Evolutionary conservation across 2,113 vertebrate species (phyloP).

Genomic region (Sebastes schlegelii): DNA sequence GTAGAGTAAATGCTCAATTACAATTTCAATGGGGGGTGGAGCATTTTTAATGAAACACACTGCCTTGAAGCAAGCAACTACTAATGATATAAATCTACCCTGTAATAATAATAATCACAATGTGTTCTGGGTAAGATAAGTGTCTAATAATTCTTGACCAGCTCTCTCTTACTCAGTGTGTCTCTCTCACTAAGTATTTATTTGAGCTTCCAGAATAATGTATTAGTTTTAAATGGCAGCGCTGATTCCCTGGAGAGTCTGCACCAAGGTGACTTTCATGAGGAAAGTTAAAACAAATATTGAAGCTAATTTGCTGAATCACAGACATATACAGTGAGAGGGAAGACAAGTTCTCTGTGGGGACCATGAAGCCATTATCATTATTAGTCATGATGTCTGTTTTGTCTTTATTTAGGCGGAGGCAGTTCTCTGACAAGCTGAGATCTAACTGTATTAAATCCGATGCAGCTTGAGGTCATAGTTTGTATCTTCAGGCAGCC

Average conservation of each 20-base stretch:
- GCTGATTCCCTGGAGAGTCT: not conserved
- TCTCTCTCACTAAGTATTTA: not conserved
- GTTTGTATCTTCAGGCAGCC: not conserved
- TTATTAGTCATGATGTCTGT: not conserved
- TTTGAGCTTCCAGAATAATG: not conserved
- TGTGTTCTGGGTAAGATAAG: not conserved
- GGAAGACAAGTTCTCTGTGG: not conserved
- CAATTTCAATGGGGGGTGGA: not conserved
- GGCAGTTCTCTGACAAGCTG: not conserved
- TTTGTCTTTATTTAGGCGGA: not conserved
- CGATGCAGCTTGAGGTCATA: not conserved
- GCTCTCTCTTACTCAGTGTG: not conserved
- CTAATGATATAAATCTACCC: not conserved
- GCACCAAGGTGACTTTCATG: not conserved
- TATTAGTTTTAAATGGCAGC: not conserved
- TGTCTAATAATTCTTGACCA: not conserved
- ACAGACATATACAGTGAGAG: not conserved
- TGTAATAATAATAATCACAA: not conserved
- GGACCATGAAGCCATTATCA: not conserved
- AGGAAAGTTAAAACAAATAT: not conserved
- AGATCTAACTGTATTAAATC: not conserved
- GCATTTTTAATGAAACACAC: not conserved
- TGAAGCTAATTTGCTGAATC: not conserved
- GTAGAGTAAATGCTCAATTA: slow-evolving; percentile 16
- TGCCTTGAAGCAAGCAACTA: not conserved